A percentile compares a stretch with the other conserved stretches of the same genome.
Conservation (phyloP, 2,888 invertebrate species). For the Drosophila engyochracea region DNA sequence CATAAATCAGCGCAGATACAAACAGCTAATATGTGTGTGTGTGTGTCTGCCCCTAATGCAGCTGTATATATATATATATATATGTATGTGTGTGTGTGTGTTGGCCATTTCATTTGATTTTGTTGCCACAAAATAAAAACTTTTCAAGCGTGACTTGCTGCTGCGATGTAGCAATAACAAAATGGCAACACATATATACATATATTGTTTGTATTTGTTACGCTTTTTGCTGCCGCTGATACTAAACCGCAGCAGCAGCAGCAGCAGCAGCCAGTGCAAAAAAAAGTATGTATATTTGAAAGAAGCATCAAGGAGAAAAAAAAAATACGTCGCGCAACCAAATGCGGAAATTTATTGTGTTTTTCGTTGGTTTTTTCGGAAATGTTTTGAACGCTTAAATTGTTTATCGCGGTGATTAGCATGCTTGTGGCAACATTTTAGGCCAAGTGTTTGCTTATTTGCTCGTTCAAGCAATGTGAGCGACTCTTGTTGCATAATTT, state of each 20-base stretch:
- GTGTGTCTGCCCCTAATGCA: slow-evolving; percentile 59
- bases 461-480: slow-evolving; percentile 30
- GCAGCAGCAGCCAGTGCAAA: slow-evolving; percentile 44
- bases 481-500: slow-evolving; percentile 65
- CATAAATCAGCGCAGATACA: slow-evolving; percentile 75
- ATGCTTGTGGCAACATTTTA: slow-evolving; percentile 63
- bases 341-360: slow-evolving; percentile 80
- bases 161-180: slow-evolving; percentile 65
- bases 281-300: slow-evolving; percentile 19
- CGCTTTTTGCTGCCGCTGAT: slow-evolving; percentile 57
- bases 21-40: slow-evolving; percentile 34
- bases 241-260: slow-evolving; percentile 57
- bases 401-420: slow-evolving; percentile 79
- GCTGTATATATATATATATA: slow-evolving; percentile 4
- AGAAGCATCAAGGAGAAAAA: slow-evolving; percentile 29
- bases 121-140: slow-evolving; percentile 75
- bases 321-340: slow-evolving; percentile 48
- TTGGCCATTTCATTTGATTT: slow-evolving; percentile 76
- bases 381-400: slow-evolving; percentile 75
- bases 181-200: slow-evolving; percentile 69
- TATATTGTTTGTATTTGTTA: slow-evolving; percentile 70
- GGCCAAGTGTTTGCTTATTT: slow-evolving; percentile 46
- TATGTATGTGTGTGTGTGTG: slow-evolving; percentile 27
- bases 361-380: slow-evolving; percentile 66
- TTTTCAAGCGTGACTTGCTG: slow-evolving; percentile 76